Evolutionary conservation across 1,140 invertebrate genomes (phyloP), one percentile per base, ranked within the genome.

Genomic region (Drosophila nikananu): DNA sequence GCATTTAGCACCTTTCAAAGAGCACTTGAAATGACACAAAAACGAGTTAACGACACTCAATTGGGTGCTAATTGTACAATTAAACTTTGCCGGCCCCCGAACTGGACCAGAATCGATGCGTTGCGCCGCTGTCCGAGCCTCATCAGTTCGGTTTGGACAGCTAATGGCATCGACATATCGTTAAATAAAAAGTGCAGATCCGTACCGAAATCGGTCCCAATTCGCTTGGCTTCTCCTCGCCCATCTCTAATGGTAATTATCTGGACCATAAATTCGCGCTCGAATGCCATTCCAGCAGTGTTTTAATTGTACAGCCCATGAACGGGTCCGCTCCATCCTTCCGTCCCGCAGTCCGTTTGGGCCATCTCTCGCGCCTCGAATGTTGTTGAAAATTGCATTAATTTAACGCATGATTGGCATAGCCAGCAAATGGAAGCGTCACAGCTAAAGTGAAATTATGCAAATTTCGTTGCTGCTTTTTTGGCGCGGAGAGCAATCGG

Each of bases 21-120:
- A 78, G 70, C 78, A 66, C 61, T 90, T 81, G 59, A 74, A 75
- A 54, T 67, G 77, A 61, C 75, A 76, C 57, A 62, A 64, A 83
- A 84, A 77, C 78, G 81, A 89, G 86, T 86, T 90, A 91, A 90
- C 86, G 86, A 90, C 75, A 82, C 81, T 90, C 86, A 86, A 90
- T 91, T 86, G 86, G 81, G 75, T 90, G 86, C 82, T 90, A 90
- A 90, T 90, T 91, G 81, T 82, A 82, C 86, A 90, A 90, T 86
- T 91, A 90, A 90, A 90, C 86, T 63, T 37, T 52, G 63, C 64
- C 71, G 8, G 27, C 30, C 30, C n/a, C 48, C 59, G 37, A 78
- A 59, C 17, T 59, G 54, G 35, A 13, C 35, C 48, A 32, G 41
- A 61, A 51, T 55, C 66, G 39, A 35, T 23, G 55, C 62, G 42